Evolutionary conservation across 2,888 invertebrate genomes (phyloP), one percentile per base, ranked within the genome.

Genomic region (Ennomos fuscantarius): DNA sequence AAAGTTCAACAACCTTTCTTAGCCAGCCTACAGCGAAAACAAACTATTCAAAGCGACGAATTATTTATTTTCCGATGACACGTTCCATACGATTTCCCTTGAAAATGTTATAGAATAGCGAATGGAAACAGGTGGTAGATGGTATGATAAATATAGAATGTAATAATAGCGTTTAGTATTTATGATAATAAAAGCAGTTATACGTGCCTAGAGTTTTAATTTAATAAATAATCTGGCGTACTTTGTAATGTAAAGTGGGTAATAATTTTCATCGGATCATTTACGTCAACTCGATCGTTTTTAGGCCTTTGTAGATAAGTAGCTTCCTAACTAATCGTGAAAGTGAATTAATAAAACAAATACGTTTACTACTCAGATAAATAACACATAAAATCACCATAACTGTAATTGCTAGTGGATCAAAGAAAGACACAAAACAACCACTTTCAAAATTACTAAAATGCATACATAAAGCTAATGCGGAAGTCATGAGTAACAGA

Each of bases 401-500:
- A 24, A 24, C 3, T 24, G 1, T 11, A 43, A 24, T 31, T 41
- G 40, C 8, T 15, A 45, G 24, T 55, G 32, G 49, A 55, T 55
- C 49, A 55, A 55, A 55, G 55, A 35, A 40, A 49, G 44, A 44
- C 35, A 36, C 41, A 9, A 1, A 36, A 41, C 41, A 34, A 45
- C 46, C 51, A 51, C 46, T 46, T 50, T 35, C 32, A 41, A 50
- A 47, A 34, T 40, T 12, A 33, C 36, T 46, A 32, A 39, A 45
- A 50, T 39, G 35, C 32, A 46, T 44, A 36, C 32, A 46, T 24
- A 50, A 55, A 45, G 49, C 36, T 45, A 44, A 50, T 45, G 36
- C 55, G 55, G 49, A 56, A 50, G 36, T 46, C 45, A 50, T 24
- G 55, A 50, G 44, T 13, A 50, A 39, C 41, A 46, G 43, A 55